phyloP scores from a whole-genome alignment of 2,113 vertebrate species.

The Brienomyrus longianalis region DNA sequence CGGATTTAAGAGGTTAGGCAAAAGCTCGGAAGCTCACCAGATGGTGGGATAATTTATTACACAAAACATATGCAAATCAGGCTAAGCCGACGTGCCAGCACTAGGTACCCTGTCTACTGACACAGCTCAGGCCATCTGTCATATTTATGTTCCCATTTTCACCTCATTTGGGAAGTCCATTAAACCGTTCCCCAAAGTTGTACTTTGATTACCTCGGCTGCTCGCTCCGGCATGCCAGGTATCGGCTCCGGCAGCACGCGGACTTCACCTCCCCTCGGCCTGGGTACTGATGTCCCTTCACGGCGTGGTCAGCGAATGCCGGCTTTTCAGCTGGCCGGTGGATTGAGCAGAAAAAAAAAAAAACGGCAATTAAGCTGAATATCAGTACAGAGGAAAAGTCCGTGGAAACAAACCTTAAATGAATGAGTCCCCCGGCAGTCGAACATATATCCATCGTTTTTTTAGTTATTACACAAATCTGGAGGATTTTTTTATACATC shows the following conservation, averaged over 20 bases:
- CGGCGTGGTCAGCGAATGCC: neutral
- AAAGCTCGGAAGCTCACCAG: slow-evolving; percentile 25
- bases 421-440: neutral
- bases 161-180: slow-evolving; percentile 12
- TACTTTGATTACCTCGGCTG: slow-evolving; percentile 1
- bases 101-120: slow-evolving; percentile 30
- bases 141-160: slow-evolving; percentile 24
- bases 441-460: neutral
- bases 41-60: slow-evolving; percentile 40
- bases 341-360: neutral
- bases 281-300: neutral
- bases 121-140: slow-evolving; percentile 39
- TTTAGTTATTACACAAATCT: neutral
- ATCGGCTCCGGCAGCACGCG: neutral
- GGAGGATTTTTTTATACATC: neutral
- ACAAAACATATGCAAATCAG: slow-evolving; percentile 48
- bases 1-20: slow-evolving; percentile 24
- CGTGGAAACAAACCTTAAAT: neutral
- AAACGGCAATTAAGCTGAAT: neutral
- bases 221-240: neutral
- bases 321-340: neutral
- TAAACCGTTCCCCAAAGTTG: slow-evolving; percentile 12
- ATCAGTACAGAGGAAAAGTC: neutral
- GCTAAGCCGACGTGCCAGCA: slow-evolving; percentile 26
- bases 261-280: neutral